phyloP scores from a whole-genome alignment of 2,113 vertebrate species.

The Ptychochromis oligacanthus region DNA sequence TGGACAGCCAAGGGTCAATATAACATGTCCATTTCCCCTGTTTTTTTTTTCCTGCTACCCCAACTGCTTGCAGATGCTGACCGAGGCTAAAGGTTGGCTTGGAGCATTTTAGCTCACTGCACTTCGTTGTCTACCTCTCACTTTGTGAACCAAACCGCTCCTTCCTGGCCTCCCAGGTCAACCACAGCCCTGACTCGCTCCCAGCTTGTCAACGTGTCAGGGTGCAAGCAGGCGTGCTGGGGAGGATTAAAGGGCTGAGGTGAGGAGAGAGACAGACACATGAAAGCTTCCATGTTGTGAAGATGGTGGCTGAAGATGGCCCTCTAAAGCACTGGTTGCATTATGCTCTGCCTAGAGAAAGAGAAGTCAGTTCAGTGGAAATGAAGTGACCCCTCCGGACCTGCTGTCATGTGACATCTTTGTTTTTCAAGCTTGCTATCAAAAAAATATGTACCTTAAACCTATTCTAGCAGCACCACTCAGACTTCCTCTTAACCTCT shows the following conservation, averaged over 20 bases:
- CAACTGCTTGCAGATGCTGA: slow-evolving; percentile 60
- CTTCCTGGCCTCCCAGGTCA: slow-evolving; percentile 66
- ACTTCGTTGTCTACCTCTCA: slow-evolving; percentile 67
- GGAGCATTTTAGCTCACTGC: slow-evolving; percentile 57
- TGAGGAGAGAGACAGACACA: slow-evolving; percentile 47
- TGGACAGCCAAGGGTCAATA: slow-evolving; percentile 9
- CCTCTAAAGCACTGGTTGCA: slow-evolving; percentile 58
- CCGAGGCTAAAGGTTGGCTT: slow-evolving; percentile 45
- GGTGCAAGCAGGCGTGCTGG: slow-evolving; percentile 67
- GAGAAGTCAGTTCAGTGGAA: slow-evolving; percentile 60
- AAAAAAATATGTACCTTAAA: slow-evolving; percentile 9
- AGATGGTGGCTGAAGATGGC: slow-evolving; percentile 53
- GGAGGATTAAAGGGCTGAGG: slow-evolving; percentile 39
- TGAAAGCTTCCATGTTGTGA: slow-evolving; percentile 65
- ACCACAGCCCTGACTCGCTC: slow-evolving; percentile 65
- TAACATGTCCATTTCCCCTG: slow-evolving; percentile 31
- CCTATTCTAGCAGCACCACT: slow-evolving; percentile 5
- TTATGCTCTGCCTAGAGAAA: slow-evolving; percentile 51
- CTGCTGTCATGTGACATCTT: slow-evolving; percentile 68
- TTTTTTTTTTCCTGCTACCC: neutral
- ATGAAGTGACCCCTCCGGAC: slow-evolving; percentile 56
- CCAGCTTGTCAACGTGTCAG: slow-evolving; percentile 74
- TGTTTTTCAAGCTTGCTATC: slow-evolving; percentile 46
- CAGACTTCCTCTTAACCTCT: neutral
- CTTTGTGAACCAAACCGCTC: slow-evolving; percentile 62